Conservation (phyloP, 2,888 invertebrate genomes). For the Drosophila merina region DNA sequence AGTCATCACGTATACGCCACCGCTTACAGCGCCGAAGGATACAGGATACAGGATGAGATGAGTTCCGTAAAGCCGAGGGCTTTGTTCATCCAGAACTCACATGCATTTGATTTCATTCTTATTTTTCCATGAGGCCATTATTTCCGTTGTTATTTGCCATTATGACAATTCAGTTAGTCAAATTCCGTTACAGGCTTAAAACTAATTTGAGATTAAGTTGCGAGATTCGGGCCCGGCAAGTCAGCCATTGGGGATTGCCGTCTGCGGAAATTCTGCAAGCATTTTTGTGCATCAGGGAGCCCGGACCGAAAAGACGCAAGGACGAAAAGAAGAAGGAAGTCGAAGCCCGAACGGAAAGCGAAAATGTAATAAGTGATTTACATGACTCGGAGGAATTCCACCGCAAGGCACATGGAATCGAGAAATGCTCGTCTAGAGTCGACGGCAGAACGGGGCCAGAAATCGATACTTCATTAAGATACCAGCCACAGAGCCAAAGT, state of each 20-base stretch:
- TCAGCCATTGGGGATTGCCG: constrained; percentile 19
- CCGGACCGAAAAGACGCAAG: background rate
- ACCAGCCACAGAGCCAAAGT: constrained; percentile 27
- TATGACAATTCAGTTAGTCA: constrained; percentile 78
- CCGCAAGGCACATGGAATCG: constrained; percentile 65
- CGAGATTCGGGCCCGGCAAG: constrained; percentile 50
- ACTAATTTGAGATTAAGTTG: constrained; percentile 78
- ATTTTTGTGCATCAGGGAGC: constrained; percentile 54
- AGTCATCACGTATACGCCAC: constrained; percentile 78
- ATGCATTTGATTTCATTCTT: constrained; percentile 62
- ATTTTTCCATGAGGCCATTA: constrained; percentile 62
- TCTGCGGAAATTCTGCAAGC: constrained; percentile 31
- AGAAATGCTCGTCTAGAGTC: constrained; percentile 49
- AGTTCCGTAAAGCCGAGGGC: background rate
- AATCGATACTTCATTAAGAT: constrained; percentile 80
- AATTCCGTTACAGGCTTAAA: constrained; percentile 77
- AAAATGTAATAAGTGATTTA: constrained; percentile 76
- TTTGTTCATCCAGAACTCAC: constrained; percentile 34
- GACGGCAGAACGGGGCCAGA: constrained; percentile 45
- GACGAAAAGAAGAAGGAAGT: constrained; percentile 7
- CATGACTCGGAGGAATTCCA: constrained; percentile 77
- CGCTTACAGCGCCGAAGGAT: constrained; percentile 17
- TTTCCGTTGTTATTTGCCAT: constrained; percentile 79
- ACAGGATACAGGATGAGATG: background rate
- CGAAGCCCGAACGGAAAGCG: constrained; percentile 32